phyloP scores from a whole-genome alignment of 2,888 invertebrate genomes.

The Sinelater perroti region DNA sequence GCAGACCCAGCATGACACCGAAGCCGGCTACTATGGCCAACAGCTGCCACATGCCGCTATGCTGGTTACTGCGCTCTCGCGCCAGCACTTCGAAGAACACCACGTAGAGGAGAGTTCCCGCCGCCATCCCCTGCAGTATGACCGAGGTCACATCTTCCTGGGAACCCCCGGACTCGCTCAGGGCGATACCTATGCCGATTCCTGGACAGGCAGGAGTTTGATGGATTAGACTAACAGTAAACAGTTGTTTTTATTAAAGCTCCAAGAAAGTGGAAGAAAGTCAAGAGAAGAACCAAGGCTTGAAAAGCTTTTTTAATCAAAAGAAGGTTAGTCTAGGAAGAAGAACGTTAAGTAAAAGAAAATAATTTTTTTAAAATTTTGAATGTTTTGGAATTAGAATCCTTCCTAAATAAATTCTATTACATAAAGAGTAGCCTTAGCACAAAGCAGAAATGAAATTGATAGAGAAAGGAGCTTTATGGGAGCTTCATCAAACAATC shows the following conservation, averaged over 20 bases:
- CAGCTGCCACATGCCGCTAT: slow-evolving; percentile 67
- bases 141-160: slow-evolving; percentile 62
- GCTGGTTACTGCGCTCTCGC: slow-evolving; percentile 69
- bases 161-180: slow-evolving; percentile 59
- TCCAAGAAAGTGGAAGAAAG: too few relatives aligned
- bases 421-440: too few relatives aligned
- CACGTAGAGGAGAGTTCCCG: slow-evolving; percentile 81
- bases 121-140: slow-evolving; percentile 76
- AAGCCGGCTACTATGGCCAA: slow-evolving; percentile 67
- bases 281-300: too few relatives aligned
- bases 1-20: slow-evolving; percentile 66
- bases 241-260: background rate
- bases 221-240: background rate
- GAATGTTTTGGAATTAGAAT: too few relatives aligned
- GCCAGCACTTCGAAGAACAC: slow-evolving; percentile 85
- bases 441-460: too few relatives aligned
- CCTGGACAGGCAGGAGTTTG: slow-evolving; percentile 60
- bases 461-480: too few relatives aligned
- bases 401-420: too few relatives aligned
- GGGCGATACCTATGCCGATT: slow-evolving; percentile 69
- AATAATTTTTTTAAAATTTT: too few relatives aligned
- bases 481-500: slow-evolving; percentile 10
- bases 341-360: too few relatives aligned
- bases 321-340: too few relatives aligned
- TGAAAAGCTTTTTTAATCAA: too few relatives aligned